phyloP scores from a whole-genome alignment of 2,888 invertebrate species.

The Ypsolopha scabrella region DNA sequence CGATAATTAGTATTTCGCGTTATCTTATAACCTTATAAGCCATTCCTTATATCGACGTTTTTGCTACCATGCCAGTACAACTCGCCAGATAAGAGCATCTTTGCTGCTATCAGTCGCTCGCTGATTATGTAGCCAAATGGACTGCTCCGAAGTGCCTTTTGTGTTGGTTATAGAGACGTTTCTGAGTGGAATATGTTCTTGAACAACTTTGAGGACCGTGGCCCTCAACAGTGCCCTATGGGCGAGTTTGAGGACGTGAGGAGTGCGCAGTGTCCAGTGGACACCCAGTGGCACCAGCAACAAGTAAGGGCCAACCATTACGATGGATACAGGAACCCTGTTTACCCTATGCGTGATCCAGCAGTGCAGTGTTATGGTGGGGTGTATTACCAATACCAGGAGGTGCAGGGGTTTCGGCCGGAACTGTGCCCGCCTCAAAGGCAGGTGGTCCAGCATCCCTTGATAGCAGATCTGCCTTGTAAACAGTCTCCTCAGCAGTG shows the following conservation, averaged over 20 bases:
- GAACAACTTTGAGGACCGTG: slow-evolving; percentile 25
- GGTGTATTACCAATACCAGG: slow-evolving; percentile 20
- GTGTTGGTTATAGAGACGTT: slow-evolving; percentile 9
- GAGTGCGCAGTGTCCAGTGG: slow-evolving; percentile 43
- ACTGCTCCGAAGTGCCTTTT: slow-evolving; percentile 27
- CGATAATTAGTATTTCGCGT: neutral
- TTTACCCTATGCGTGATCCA: slow-evolving; percentile 13
- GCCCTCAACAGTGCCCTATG: slow-evolving; percentile 33
- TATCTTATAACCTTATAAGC: neutral
- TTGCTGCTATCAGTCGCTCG: slow-evolving; percentile 55
- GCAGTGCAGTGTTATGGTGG: slow-evolving; percentile 38
- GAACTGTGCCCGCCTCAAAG: slow-evolving; percentile 58
- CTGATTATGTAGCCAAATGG: slow-evolving; percentile 56
- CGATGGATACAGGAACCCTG: neutral
- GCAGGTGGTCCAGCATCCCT: slow-evolving; percentile 19
- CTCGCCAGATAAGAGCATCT: slow-evolving; percentile 54
- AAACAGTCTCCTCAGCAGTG: slow-evolving; percentile 54
- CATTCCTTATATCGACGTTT: slow-evolving; percentile 11
- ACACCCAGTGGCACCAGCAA: slow-evolving; percentile 37
- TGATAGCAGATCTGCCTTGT: slow-evolving; percentile 58
- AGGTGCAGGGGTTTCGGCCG: slow-evolving; percentile 16
- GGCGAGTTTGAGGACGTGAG: slow-evolving; percentile 34
- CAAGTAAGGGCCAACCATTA: slow-evolving; percentile 4
- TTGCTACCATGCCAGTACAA: slow-evolving; percentile 51
- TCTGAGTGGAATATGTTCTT: slow-evolving; percentile 41